phyloP scores from a whole-genome alignment of 2,888 invertebrate genomes.

The Stenichneumon culpator region DNA sequence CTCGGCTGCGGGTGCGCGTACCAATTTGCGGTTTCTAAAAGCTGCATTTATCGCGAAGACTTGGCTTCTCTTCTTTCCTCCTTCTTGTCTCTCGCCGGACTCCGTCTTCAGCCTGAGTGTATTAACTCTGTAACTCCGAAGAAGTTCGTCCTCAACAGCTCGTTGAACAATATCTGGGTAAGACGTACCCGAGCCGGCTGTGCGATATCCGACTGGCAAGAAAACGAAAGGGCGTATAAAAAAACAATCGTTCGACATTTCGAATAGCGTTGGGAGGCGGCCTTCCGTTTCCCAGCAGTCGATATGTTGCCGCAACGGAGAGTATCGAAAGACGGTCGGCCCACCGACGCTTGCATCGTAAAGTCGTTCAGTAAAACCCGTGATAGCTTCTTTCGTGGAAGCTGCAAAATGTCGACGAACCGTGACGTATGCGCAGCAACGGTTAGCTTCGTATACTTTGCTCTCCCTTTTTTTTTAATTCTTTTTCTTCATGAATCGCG shows the following conservation, averaged over 20 bases:
- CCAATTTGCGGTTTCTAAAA: slow-evolving; percentile 70
- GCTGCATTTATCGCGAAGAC: slow-evolving; percentile 67
- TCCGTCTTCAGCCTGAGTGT: slow-evolving; percentile 6
- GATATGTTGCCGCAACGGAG: no score
- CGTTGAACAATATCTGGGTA: slow-evolving; percentile 11
- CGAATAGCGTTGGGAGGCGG: no score
- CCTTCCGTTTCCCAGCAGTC: no score
- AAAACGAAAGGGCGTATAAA: neutral
- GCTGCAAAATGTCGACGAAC: slow-evolving; percentile 51
- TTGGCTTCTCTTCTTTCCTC: slow-evolving; percentile 4
- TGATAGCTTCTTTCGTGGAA: slow-evolving; percentile 62
- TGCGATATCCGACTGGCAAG: neutral
- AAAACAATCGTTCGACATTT: neutral
- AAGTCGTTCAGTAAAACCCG: slow-evolving; percentile 10
- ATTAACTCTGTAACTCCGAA: slow-evolving; percentile 28
- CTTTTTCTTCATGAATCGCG: slow-evolving; percentile 9
- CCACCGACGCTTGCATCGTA: slow-evolving; percentile 31
- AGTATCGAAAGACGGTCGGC: neutral
- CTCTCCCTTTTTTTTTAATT: neutral
- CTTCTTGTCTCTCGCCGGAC: neutral
- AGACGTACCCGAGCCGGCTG: neutral
- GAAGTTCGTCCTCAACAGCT: slow-evolving; percentile 10
- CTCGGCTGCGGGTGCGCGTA: slow-evolving; percentile 40
- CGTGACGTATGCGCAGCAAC: slow-evolving; percentile 43
- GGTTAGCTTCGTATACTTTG: neutral